Percentiles rank a stretch among this genome's conserved stretches.
phyloP scores from a whole-genome alignment of 2,113 vertebrate species.

The Petrocephalus microphthalmus region DNA sequence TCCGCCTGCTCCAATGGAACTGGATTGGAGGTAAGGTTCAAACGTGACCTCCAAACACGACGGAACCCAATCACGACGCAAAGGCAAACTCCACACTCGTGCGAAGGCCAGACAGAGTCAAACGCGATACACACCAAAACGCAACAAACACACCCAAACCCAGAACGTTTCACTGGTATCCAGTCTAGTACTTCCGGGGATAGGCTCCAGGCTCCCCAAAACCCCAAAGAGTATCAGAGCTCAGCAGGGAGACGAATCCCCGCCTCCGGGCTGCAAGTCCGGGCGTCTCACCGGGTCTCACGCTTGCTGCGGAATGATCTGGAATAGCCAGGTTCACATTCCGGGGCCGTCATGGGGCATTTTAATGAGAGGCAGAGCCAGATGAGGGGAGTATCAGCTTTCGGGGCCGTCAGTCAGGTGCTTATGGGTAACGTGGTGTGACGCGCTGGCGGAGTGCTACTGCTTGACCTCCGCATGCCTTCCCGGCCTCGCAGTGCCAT shows the following conservation, averaged over 20 bases:
- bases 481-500: background rate
- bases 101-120: background rate
- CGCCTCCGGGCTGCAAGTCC: background rate
- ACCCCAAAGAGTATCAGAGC: background rate
- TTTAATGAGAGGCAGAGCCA: slow-evolving; percentile 2
- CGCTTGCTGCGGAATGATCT: background rate
- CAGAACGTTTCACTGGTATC: background rate
- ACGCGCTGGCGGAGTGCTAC: background rate
- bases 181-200: background rate
- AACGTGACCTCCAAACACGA: background rate
- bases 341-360: background rate
- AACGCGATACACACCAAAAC: background rate
- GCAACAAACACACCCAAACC: background rate
- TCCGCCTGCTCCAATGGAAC: background rate
- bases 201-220: background rate
- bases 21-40: background rate
- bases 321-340: background rate
- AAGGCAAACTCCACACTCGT: background rate
- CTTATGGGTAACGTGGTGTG: background rate
- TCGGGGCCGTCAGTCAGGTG: background rate
- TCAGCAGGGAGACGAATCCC: background rate
- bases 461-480: background rate
- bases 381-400: background rate
- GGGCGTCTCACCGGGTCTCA: background rate
- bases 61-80: background rate